phyloP scores from a whole-genome alignment of 2,113 vertebrate species.

The Leuciscus idus region DNA sequence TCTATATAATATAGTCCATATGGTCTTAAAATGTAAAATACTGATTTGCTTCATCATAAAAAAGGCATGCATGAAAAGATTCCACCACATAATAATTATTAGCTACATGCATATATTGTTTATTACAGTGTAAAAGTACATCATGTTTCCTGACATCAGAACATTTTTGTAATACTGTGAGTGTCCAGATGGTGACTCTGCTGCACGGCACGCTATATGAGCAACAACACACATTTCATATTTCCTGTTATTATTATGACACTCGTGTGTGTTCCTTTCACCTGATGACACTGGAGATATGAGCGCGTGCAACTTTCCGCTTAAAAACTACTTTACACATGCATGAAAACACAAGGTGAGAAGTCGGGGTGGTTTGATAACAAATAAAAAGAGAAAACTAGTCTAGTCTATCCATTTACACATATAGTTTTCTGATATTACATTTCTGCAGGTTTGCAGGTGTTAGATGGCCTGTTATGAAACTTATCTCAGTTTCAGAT shows the following conservation, averaged over 20 bases:
- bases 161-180: slow-evolving; percentile 9
- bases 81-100: background rate
- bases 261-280: background rate
- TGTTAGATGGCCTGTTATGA: too few species aligned
- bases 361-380: background rate
- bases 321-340: background rate
- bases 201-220: slow-evolving; percentile 54
- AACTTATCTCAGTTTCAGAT: too few species aligned
- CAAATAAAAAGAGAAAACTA: background rate
- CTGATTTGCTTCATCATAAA: too few species aligned
- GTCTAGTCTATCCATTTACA: background rate
- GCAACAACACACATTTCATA: background rate
- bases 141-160: background rate
- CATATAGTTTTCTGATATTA: too few species aligned
- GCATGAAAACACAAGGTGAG: background rate
- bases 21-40: too few species aligned
- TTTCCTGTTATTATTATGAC: background rate
- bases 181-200: slow-evolving; percentile 65
- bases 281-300: background rate
- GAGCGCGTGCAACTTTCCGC: background rate
- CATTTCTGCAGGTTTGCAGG: too few species aligned
- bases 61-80: too few species aligned
- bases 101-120: background rate
- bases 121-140: background rate
- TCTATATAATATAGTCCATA: too few species aligned